Evolutionary conservation across 2,888 invertebrate genomes (phyloP).

Genomic region (Epistrophe grossulariae): DNA sequence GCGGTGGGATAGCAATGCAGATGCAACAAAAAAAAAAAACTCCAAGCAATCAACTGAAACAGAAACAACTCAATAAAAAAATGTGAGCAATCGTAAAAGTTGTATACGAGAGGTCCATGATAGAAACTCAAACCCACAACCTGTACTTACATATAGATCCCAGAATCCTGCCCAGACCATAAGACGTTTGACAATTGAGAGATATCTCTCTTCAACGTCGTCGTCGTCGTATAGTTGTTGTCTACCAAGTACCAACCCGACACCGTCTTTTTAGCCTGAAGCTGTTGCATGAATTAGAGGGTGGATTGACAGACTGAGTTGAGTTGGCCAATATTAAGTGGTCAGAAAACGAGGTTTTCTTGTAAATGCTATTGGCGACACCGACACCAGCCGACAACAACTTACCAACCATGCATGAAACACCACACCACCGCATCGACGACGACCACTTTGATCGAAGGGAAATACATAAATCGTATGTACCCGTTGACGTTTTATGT

Average conservation of each 20-base stretch:
- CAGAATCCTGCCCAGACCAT: not conserved
- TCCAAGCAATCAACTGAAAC: slow-evolving; percentile 49
- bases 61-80: slow-evolving; percentile 69
- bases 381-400: slow-evolving; percentile 27
- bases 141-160: not conserved
- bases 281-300: slow-evolving; percentile 42
- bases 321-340: slow-evolving; percentile 33
- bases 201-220: slow-evolving; percentile 15
- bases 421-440: not conserved
- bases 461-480: slow-evolving; percentile 64
- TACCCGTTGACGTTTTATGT: slow-evolving; percentile 22
- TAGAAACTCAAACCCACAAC: slow-evolving; percentile 14
- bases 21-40: slow-evolving; percentile 5
- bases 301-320: slow-evolving; percentile 34
- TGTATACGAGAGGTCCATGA: slow-evolving; percentile 4
- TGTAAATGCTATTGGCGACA: slow-evolving; percentile 58
- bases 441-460: slow-evolving; percentile 34
- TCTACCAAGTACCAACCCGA: not conserved
- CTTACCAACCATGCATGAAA: not conserved
- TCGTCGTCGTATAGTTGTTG: not conserved
- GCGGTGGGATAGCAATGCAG: not conserved
- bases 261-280: slow-evolving; percentile 23
- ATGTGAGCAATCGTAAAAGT: slow-evolving; percentile 68
- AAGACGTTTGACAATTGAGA: slow-evolving; percentile 36
- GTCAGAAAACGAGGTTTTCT: slow-evolving; percentile 37